A percentile compares a stretch with the other conserved stretches of the same genome.
Conservation (phyloP, 2,888 invertebrate genomes). For the Diloba caeruleocephala region DNA sequence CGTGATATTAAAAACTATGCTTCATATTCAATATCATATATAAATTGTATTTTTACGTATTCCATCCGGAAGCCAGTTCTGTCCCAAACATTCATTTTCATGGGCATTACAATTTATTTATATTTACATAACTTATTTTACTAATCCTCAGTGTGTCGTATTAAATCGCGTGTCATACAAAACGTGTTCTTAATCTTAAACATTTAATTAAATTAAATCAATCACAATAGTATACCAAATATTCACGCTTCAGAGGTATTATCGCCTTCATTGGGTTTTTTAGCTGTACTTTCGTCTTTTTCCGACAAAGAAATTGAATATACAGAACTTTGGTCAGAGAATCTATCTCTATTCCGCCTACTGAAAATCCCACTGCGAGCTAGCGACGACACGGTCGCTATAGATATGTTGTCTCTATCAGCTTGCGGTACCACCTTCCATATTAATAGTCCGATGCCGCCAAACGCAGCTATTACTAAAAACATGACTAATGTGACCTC, state of each 20-base stretch:
- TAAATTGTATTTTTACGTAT: conserved; percentile 1
- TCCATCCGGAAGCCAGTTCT: background rate
- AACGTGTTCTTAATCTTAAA: conserved; percentile 57
- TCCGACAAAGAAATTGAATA: conserved; percentile 86
- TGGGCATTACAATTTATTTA: background rate
- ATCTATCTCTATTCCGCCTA: conserved; percentile 78
- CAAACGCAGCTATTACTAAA: conserved; percentile 89
- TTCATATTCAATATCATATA: conserved; percentile 11
- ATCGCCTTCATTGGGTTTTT: conserved; percentile 78
- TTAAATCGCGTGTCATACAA: conserved; percentile 21
- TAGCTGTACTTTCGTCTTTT: conserved; percentile 76
- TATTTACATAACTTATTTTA: conserved; percentile 42
- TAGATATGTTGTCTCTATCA: conserved; percentile 85
- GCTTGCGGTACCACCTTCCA: conserved; percentile 88
- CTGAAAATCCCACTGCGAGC: conserved; percentile 80
- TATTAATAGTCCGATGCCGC: conserved; percentile 87
- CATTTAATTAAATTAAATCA: conserved; percentile 39
- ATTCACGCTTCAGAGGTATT: conserved; percentile 86
- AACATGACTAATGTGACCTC: conserved; percentile 88
- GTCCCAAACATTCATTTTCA: conserved; percentile 1
- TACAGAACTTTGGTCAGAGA: conserved; percentile 83
- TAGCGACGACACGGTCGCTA: conserved; percentile 80
- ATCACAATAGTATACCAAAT: conserved; percentile 31
- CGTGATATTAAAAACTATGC: conserved; percentile 19
- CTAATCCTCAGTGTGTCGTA: too few relatives aligned